Conservation (phyloP, 1,140 invertebrate genomes). For the Diachasmimorpha longicaudata region DNA sequence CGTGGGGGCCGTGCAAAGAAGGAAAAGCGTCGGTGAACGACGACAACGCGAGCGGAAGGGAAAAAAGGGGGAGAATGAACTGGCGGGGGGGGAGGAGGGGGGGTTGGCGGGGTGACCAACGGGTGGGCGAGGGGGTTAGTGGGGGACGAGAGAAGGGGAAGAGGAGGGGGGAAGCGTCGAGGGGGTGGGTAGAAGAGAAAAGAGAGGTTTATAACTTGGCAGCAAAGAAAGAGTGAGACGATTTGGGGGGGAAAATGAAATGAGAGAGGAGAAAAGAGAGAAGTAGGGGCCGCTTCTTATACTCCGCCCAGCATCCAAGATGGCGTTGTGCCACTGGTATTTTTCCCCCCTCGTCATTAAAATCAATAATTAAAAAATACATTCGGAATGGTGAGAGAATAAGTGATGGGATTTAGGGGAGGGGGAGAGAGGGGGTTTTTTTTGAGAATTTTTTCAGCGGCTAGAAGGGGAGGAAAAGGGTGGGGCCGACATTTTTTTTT, state of each 20-base stretch:
- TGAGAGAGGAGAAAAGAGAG: constrained; percentile 32
- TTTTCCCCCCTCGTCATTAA: constrained; percentile 60
- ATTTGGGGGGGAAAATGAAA: neutral
- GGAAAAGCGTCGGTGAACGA: constrained; percentile 3
- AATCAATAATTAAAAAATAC: constrained; percentile 67
- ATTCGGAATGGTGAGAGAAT: constrained; percentile 47
- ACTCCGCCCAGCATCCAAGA: constrained; percentile 65
- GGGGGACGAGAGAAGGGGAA: too few relatives aligned
- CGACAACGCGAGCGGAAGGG: constrained; percentile 5
- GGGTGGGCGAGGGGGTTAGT: constrained; percentile 25
- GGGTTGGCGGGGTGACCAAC: neutral
- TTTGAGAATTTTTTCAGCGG: too few relatives aligned
- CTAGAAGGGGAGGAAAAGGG: too few relatives aligned
- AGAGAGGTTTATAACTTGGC: constrained; percentile 10
- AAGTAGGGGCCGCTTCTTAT: constrained; percentile 49
- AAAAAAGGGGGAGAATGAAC: constrained; percentile 18
- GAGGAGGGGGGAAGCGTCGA: too few relatives aligned
- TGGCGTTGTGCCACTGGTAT: constrained; percentile 49
- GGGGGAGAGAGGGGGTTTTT: too few relatives aligned
- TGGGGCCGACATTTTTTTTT: too few relatives aligned
- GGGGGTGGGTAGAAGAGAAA: constrained; percentile 18
- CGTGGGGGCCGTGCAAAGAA: neutral
- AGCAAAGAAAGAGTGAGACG: neutral
- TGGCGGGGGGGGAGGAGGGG: constrained; percentile 17
- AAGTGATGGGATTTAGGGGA: neutral